These are phyloP conservation scores for Ceryle rudis DNA, from an alignment of 2,797 vertebrate genomes.

Conservation along the genomic window DNA sequence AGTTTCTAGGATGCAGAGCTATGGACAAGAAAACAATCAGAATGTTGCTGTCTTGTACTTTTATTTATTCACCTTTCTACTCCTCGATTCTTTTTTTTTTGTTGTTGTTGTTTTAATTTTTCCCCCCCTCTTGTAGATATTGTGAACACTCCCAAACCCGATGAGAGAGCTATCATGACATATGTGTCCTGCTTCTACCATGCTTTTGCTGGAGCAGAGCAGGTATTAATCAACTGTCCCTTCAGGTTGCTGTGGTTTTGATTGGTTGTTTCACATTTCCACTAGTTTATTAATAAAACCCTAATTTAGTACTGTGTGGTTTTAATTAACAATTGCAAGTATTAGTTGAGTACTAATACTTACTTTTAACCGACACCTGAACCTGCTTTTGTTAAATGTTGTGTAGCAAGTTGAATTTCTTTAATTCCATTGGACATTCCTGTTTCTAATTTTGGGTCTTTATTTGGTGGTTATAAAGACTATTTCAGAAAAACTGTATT, in stretches of 20 bases:
- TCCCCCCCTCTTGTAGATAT: slow-evolving; percentile 85
- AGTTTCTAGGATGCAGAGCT: neutral
- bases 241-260: slow-evolving; percentile 42
- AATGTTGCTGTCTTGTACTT: neutral
- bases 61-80: slow-evolving; percentile 57
- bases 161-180: slow-evolving; percentile 99
- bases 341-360: slow-evolving; percentile 11
- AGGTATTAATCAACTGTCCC: slow-evolving; percentile 82
- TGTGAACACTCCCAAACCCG: slow-evolving; percentile 97
- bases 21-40: neutral
- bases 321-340: slow-evolving; percentile 37
- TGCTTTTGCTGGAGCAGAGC: slow-evolving; percentile 98
- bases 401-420: neutral
- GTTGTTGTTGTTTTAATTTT: slow-evolving; percentile 46
- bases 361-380: slow-evolving; percentile 21
- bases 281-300: neutral
- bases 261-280: slow-evolving; percentile 22
- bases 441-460: neutral
- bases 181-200: slow-evolving; percentile 99
- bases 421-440: neutral
- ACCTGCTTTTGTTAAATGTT: neutral
- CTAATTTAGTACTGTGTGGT: neutral
- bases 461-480: neutral
- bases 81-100: slow-evolving; percentile 32
- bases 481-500: neutral